Evolutionary conservation across 2,888 invertebrate genomes (phyloP).

Genomic region (Slavum lentiscoides): DNA sequence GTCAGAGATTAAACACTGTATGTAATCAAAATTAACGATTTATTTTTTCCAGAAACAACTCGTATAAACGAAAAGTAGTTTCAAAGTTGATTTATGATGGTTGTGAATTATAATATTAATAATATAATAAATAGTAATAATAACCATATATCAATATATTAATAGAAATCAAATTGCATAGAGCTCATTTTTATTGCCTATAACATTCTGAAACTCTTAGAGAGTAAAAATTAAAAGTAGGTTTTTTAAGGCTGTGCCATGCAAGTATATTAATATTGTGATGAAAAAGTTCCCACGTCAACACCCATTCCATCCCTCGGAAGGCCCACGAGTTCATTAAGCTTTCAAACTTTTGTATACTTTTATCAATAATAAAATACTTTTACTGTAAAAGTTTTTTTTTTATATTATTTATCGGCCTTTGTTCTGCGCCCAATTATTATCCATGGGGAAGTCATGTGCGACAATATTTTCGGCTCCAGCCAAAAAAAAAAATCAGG

Average conservation of each 20-base stretch:
- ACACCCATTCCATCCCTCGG: background rate
- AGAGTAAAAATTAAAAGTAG: background rate
- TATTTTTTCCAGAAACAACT: no score
- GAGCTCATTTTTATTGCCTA: no score
- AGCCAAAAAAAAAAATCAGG: background rate
- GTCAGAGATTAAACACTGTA: background rate
- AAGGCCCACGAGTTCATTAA: constrained; percentile 16
- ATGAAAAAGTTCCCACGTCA: constrained; percentile 12
- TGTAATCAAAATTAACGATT: no score
- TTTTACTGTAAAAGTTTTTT: constrained; percentile 11
- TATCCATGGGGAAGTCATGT: background rate
- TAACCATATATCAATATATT: no score
- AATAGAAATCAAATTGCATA: no score
- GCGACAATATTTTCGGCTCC: constrained; percentile 12
- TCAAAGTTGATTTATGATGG: no score
- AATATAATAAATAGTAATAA: no score
- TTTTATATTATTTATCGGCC: constrained; percentile 10
- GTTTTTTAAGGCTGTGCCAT: background rate
- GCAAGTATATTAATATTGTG: constrained; percentile 14
- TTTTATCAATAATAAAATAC: constrained; percentile 36
- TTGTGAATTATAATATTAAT: no score
- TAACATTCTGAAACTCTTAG: background rate
- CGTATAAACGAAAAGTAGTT: no score
- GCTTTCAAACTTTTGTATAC: constrained; percentile 18
- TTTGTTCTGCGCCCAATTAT: constrained; percentile 15